Percentiles rank a stretch among this genome's conserved stretches.
These are phyloP conservation scores for Drosophila aldrichi DNA, from an alignment of 2,888 invertebrate species.

Conservation along the genomic window DNA sequence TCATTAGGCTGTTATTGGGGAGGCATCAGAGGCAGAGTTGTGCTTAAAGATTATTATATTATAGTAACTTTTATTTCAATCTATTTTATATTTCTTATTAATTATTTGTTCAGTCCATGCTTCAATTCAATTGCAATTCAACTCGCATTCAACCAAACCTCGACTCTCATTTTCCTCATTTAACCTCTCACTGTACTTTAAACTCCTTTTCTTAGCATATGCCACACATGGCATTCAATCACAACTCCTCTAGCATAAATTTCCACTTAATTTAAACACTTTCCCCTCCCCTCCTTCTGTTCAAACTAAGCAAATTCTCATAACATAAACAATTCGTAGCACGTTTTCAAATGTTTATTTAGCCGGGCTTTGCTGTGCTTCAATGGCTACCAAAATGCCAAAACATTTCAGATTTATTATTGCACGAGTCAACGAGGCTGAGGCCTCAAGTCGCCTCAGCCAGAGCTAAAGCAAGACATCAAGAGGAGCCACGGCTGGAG, in stretches of 20 bases:
- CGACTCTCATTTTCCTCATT: background rate
- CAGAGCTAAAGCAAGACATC: slow-evolving; percentile 35
- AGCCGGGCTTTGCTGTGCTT: slow-evolving; percentile 48
- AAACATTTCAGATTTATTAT: slow-evolving; percentile 67
- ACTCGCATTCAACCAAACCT: background rate
- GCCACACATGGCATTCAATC: background rate
- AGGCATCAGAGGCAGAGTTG: no score
- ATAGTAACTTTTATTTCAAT: background rate
- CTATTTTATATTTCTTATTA: background rate
- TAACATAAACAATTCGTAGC: slow-evolving; percentile 38
- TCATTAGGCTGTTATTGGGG: background rate
- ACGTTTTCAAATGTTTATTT: slow-evolving; percentile 54
- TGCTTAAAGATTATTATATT: no score
- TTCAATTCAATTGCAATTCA: no score
- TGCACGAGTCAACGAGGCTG: slow-evolving; percentile 46
- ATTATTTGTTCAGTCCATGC: fast-evolving
- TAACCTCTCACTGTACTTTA: background rate
- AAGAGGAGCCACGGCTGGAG: slow-evolving; percentile 29
- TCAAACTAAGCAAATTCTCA: slow-evolving; percentile 30
- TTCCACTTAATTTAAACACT: slow-evolving; percentile 3
- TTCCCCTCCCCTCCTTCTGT: background rate
- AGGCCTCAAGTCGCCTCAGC: slow-evolving; percentile 18
- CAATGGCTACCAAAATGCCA: slow-evolving; percentile 34
- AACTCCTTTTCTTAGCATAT: background rate
- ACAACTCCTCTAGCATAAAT: background rate